phyloP scores from a whole-genome alignment of 2,113 vertebrate genomes.

The Dendrocopos noguchii region DNA sequence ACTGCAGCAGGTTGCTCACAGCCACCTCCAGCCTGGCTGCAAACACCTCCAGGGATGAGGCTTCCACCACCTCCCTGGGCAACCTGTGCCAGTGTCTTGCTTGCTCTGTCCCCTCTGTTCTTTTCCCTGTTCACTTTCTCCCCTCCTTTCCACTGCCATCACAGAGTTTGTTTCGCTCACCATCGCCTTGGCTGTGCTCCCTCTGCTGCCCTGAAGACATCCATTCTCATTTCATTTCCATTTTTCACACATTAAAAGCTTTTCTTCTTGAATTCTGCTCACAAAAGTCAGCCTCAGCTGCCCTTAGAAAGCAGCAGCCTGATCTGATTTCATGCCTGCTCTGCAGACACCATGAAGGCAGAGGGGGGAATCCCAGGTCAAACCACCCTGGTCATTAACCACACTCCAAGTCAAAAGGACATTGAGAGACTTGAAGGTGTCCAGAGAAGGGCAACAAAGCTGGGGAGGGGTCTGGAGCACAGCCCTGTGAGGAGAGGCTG shows the following conservation, averaged over 20 bases:
- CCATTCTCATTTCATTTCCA: neutral
- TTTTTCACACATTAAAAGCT: constrained; percentile 39
- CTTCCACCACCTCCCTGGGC: no score
- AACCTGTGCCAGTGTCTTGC: neutral
- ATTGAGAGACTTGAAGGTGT: no score
- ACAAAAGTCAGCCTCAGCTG: constrained; percentile 13
- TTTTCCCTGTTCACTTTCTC: neutral
- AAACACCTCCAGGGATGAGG: no score
- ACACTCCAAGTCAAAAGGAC: neutral
- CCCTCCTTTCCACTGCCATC: neutral
- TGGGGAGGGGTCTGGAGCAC: no score
- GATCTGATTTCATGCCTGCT: neutral
- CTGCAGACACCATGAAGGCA: neutral
- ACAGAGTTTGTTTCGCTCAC: constrained; percentile 15
- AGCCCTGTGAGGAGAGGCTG: no score
- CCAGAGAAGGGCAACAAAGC: no score
- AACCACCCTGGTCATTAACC: neutral
- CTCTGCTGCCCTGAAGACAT: neutral
- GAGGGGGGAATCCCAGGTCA: neutral
- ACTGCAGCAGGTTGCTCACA: no score
- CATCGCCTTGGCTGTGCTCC: neutral
- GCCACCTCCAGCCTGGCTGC: no score
- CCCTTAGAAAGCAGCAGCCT: neutral
- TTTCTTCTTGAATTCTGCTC: constrained; percentile 27
- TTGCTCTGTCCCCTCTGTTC: neutral